phyloP scores from a whole-genome alignment of 1,140 invertebrate species.

The Drosophila punjabiensis region DNA sequence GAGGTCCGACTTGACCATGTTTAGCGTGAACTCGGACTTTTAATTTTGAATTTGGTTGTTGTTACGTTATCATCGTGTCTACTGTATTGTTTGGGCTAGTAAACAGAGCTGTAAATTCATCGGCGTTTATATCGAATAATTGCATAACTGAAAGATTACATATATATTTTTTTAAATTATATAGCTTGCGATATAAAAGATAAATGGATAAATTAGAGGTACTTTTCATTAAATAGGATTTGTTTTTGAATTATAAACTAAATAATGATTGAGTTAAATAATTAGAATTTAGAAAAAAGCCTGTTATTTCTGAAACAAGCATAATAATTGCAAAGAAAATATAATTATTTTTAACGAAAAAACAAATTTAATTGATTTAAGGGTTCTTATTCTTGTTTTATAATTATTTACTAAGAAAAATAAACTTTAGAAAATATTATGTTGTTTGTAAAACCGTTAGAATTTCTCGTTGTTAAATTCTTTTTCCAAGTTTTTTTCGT shows the following conservation, averaged over 20 bases:
- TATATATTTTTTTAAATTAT: not conserved
- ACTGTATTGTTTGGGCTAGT: not conserved
- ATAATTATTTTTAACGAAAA: too few relatives aligned
- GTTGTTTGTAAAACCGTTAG: too few relatives aligned
- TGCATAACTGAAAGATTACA: not conserved
- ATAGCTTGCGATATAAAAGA: too few relatives aligned
- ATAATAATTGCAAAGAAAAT: too few relatives aligned
- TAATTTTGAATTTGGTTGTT: not conserved
- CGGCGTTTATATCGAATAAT: not conserved
- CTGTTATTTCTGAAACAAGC: too few relatives aligned
- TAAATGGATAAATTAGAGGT: not conserved
- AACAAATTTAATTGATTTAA: too few relatives aligned
- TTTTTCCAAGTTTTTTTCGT: too few relatives aligned
- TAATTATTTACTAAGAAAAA: too few relatives aligned
- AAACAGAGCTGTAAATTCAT: constrained; percentile 7
- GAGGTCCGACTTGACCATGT: constrained; percentile 72
- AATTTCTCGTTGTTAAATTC: too few relatives aligned
- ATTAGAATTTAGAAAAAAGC: too few relatives aligned
- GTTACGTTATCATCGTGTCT: constrained; percentile 11
- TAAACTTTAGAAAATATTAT: too few relatives aligned
- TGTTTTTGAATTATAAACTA: not conserved
- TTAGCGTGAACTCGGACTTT: not conserved
- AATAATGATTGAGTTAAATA: not conserved
- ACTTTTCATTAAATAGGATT: not conserved
- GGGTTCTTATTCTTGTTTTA: too few relatives aligned